Base-by-base conservation (phyloP, 2,113 vertebrate genomes). In the Heliornis fulica region DNA sequence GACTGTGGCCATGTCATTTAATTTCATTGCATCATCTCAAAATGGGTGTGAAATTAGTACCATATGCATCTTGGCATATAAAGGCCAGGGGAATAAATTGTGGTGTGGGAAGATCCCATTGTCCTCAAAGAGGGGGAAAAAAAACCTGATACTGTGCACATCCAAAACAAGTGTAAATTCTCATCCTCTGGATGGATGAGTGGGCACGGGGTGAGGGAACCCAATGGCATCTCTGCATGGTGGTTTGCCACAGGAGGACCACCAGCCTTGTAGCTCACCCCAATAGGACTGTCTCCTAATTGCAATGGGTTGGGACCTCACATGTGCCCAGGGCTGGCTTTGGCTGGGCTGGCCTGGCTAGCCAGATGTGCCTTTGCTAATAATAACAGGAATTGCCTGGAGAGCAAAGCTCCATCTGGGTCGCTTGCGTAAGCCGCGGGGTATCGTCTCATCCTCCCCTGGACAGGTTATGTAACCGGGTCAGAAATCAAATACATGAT, bases 321-420 rank as follows among this genome's bases (percentile, higher is more conserved):
- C 3, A 23, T 5, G 60, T 64, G 57, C 90, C 75, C 18, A 60
- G 70, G 91, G 64, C 71, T 94, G 94, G 5, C 69, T 61, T 70
- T 15, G 59, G 51, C 86, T 45, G 78, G 53, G 34, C 1, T 78
- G 69, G 34, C 10, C 74, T 36, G 70, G 48, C 38, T 54, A 65
- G 91, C 80, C 95, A 94, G 91, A 95, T 97, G 95, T 96, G 93
- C 60, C 60, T 77, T 25, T 80, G 88, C 89, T 96, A 93, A 94
- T 93, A 86, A 92, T 66, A 95, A 86, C 86, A 41, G 89, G 71
- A 92, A 54, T 8, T 92, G 91, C 89, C 85, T 91, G 31, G 31
- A 0, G 40, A 92, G 86, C 86, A 66, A n/a, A 60, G 83, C 83
- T 93, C 83, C 91, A 91, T 92, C 86, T 95, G 91, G 89, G 83